Evolutionary conservation across 1,140 invertebrate species (phyloP).

Genomic region (Musca vetustissima): DNA sequence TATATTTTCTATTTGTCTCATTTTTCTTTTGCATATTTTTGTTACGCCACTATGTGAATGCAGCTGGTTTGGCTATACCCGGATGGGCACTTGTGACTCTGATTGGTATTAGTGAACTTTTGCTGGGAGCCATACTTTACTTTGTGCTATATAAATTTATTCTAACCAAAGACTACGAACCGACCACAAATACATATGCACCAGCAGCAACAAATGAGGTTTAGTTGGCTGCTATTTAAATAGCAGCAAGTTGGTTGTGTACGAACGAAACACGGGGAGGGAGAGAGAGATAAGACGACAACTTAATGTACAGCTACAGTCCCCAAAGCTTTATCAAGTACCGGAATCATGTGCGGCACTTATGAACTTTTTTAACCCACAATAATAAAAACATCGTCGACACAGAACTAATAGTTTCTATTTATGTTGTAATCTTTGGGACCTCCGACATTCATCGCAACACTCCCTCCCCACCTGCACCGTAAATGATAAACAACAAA

Average conservation of each 20-base stretch:
- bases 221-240: background rate
- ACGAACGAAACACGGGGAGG: background rate
- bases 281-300: background rate
- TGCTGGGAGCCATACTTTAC: constrained; percentile 68
- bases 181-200: constrained; percentile 41
- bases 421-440: too few relatives aligned
- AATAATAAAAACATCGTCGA: too few relatives aligned
- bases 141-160: constrained; percentile 68
- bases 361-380: too few relatives aligned
- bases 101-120: constrained; percentile 66
- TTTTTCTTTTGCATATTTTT: constrained; percentile 26
- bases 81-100: constrained; percentile 72
- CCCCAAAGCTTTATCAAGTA: too few relatives aligned
- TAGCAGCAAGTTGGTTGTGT: too few relatives aligned
- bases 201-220: constrained; percentile 37
- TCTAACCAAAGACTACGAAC: constrained; percentile 53
- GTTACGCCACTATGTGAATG: background rate
- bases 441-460: too few relatives aligned
- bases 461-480: too few relatives aligned
- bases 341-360: too few relatives aligned
- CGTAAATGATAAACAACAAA: too few relatives aligned
- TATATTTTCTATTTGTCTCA: background rate
- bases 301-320: background rate
- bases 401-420: too few relatives aligned
- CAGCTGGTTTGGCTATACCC: constrained; percentile 66